phyloP scores from a whole-genome alignment of 2,797 vertebrate genomes.

The Muscicapa comitata region DNA sequence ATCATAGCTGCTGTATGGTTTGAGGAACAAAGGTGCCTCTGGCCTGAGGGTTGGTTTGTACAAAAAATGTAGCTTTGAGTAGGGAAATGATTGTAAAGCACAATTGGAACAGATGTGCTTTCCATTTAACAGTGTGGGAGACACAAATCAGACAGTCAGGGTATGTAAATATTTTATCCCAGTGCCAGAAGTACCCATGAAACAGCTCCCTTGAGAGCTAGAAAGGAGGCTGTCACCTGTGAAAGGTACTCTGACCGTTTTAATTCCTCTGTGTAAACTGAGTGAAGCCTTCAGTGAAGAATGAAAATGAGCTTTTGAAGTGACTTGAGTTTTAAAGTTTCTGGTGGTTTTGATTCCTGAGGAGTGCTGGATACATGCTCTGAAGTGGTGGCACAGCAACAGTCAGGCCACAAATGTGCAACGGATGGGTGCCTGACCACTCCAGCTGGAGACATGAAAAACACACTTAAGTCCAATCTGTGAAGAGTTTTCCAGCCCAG shows the following conservation, averaged over 20 bases:
- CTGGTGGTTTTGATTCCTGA: neutral
- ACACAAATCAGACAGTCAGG: no score
- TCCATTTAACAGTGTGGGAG: no score
- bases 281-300: neutral
- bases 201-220: neutral
- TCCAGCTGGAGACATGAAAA: neutral
- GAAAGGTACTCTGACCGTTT: neutral
- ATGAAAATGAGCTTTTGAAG: neutral
- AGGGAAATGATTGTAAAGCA: no score
- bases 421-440: neutral
- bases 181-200: neutral
- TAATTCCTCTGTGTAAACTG: neutral
- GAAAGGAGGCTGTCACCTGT: neutral
- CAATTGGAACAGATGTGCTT: no score
- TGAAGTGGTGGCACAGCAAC: neutral
- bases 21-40: no score
- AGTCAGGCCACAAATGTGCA: neutral
- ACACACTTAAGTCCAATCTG: neutral
- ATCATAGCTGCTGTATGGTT: no score
- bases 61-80: no score
- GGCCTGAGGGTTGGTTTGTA: no score
- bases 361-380: rapidly evolving
- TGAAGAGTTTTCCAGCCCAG: neutral
- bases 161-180: neutral
- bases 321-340: neutral